Percentiles rank a stretch among this genome's conserved stretches.
Conservation (phyloP, 2,113 vertebrate genomes). For the Sigmodon hispidus region DNA sequence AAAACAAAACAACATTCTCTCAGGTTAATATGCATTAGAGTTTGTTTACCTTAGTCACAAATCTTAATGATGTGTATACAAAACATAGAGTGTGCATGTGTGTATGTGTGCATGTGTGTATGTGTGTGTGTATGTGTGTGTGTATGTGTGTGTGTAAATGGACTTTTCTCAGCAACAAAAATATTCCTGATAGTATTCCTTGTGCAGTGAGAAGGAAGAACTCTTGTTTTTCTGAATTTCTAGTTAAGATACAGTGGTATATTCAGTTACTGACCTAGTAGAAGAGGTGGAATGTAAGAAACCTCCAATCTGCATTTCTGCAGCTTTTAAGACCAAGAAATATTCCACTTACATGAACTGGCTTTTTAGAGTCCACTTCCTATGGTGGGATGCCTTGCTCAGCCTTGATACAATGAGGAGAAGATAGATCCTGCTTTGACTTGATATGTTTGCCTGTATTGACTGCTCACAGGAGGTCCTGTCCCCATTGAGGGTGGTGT, state of each 20-base stretch:
- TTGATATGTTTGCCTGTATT: no score
- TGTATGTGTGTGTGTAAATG: background rate
- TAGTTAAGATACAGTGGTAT: background rate
- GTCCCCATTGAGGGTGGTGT: no score
- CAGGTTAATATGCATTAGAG: background rate
- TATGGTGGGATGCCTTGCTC: no score
- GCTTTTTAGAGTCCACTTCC: no score
- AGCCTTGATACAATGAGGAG: no score
- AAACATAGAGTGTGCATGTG: background rate
- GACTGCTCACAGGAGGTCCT: no score
- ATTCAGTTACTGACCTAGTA: background rate
- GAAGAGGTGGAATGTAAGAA: background rate
- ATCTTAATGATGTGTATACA: background rate
- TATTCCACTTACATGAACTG: no score
- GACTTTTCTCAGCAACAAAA: background rate
- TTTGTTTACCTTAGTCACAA: background rate
- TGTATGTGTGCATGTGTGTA: background rate
- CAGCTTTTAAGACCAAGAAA: background rate
- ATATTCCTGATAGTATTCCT: background rate
- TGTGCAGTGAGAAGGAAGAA: background rate
- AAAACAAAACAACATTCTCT: background rate
- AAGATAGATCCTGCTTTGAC: no score
- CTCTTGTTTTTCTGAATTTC: background rate
- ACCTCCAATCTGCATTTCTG: background rate
- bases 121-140: background rate